Base-by-base conservation (phyloP, 2,888 invertebrate species). In the Chloroclystis v-ata region DNA sequence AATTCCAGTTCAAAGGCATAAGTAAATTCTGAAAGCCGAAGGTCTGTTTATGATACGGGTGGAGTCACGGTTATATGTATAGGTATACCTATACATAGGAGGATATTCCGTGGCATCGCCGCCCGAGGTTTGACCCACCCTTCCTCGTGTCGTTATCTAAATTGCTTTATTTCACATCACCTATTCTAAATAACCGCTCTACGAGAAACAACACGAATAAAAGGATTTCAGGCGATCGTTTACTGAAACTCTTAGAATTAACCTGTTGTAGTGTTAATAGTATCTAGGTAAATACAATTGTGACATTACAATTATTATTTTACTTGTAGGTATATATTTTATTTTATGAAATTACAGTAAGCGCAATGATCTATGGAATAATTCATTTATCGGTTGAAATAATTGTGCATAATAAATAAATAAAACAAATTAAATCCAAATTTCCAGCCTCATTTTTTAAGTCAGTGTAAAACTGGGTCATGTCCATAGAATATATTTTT, bases 131-230 rank as follows among this genome's bases (percentile, higher is more conserved):
- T 48, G 49, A 50, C 52, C 56, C 54, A 47, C 51, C 55, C 51
- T 50, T 47, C 43, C 44, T 41, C 43, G 47, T 38, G 20, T 37
- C 53, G 54, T 59, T 57, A 57, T 57, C 59, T 57, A 57, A 52
- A 59, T 59, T 54, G 54, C 59, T 57, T 56, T 57, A 59, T 59
- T 57, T 56, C 49, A 54, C 55, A 52, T 57, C 55, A 49, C 50
- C 59, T 54, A 51, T 59, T 57, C 51, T 54, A 59, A 55, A 57
- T 52, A 53, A 47, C 39, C 50, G 40, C 43, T 54, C 47, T 52
- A 52, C 33, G 52, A 47, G 41, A 48, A 50, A 48, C 49, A 48
- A 50, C 49, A 52, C 49, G 52, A 49, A 29, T 54, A 50, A 54
- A 47, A 52, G 44, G 44, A 54, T 43, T 56, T 48, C 24, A 38